phyloP scores from a whole-genome alignment of 2,113 vertebrate genomes.

The Oryzias woworae region DNA sequence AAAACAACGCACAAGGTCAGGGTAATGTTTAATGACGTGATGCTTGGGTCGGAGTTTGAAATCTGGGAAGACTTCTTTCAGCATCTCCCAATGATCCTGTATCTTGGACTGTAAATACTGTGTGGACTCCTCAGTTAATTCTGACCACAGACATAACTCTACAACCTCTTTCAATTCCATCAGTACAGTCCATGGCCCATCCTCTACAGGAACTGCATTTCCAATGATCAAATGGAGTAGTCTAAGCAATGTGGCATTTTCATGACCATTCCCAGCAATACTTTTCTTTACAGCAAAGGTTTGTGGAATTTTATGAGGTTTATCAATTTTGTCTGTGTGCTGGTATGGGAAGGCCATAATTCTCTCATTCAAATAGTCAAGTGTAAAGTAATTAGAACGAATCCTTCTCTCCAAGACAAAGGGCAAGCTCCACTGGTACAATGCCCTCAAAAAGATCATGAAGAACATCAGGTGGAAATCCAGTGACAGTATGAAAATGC shows the following conservation, averaged over 20 bases:
- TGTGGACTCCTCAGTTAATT: constrained; percentile 3
- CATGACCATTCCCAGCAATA: constrained; percentile 22
- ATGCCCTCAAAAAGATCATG: constrained; percentile 9
- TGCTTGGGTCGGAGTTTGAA: constrained; percentile 1
- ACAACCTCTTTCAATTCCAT: constrained; percentile 19
- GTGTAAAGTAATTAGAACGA: constrained; percentile 7
- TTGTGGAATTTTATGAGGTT: constrained; percentile 4
- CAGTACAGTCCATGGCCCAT: constrained; percentile 11
- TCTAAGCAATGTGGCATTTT: constrained; percentile 9
- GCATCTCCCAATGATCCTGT: background rate
- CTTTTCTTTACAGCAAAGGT: constrained; percentile 14
- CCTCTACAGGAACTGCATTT: constrained; percentile 9
- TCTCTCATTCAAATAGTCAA: constrained; percentile 7
- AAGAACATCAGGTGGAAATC: background rate
- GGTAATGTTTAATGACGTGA: background rate
- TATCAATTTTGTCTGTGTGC: constrained; percentile 18
- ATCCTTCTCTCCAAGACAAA: constrained; percentile 12
- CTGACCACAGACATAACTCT: constrained; percentile 16
- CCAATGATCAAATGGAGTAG: constrained; percentile 18
- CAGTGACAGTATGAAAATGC: constrained; percentile 18
- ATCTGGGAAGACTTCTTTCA: constrained; percentile 3
- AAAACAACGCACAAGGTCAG: too few relatives aligned
- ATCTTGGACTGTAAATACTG: constrained; percentile 8
- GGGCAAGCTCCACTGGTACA: constrained; percentile 1
- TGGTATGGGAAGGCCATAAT: constrained; percentile 4